Conservation (phyloP, 2,888 invertebrate species). For the Cataglyphis rosenhaueri region DNA sequence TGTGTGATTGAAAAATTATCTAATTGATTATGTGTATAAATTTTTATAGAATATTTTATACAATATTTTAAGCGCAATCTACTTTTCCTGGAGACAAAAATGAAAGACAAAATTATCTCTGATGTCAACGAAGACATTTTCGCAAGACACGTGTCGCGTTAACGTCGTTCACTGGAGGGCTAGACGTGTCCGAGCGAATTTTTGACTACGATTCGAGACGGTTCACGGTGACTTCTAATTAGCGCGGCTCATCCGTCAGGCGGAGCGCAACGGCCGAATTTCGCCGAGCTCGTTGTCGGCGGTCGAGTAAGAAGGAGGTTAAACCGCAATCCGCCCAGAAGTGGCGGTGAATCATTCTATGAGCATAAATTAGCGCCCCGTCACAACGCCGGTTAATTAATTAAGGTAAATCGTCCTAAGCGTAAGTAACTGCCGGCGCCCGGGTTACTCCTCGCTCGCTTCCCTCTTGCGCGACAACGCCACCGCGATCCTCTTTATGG, state of each 20-base stretch:
- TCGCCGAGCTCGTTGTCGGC: slow-evolving; percentile 47
- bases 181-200: slow-evolving; percentile 41
- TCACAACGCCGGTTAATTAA: slow-evolving; percentile 84
- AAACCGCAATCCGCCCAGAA: slow-evolving; percentile 55
- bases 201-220: slow-evolving; percentile 59
- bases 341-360: slow-evolving; percentile 82
- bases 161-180: background rate
- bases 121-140: background rate
- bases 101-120: background rate
- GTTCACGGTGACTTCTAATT: slow-evolving; percentile 66
- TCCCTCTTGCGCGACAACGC: slow-evolving; percentile 18
- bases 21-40: background rate
- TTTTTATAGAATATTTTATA: background rate
- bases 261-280: slow-evolving; percentile 56
- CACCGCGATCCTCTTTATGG: slow-evolving; percentile 59
- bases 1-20: too few species aligned
- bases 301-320: slow-evolving; percentile 36
- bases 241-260: slow-evolving; percentile 62
- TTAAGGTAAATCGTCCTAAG: slow-evolving; percentile 84
- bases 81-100: background rate
- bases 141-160: background rate
- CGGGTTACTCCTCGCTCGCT: slow-evolving; percentile 63
- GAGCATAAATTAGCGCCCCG: slow-evolving; percentile 83
- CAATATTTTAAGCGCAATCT: background rate
- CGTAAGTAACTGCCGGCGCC: slow-evolving; percentile 82